These are phyloP conservation scores for Drosophila watanabei DNA, from an alignment of 1,140 invertebrate species.

Conservation along the genomic window DNA sequence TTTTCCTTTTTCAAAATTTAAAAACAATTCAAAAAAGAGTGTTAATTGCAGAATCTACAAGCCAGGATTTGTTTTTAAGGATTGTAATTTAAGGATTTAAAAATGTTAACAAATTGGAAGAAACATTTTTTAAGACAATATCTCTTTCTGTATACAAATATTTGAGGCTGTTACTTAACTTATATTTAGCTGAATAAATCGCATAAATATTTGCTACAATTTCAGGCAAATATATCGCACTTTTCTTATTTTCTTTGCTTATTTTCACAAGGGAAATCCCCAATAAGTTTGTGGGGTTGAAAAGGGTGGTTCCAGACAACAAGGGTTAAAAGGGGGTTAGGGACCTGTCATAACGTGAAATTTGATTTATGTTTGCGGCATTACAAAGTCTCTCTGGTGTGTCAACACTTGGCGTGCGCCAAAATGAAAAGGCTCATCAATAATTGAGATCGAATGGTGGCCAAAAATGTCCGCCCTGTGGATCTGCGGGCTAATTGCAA, in stretches of 20 bases:
- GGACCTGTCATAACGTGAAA: slow-evolving; percentile 7
- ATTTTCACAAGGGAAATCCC: background rate
- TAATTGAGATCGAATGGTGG: slow-evolving; percentile 32
- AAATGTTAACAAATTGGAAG: too few relatives aligned
- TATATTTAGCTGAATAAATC: background rate
- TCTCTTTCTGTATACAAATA: too few relatives aligned
- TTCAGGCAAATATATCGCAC: accelerated
- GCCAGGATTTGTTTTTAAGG: background rate
- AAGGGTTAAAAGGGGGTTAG: background rate
- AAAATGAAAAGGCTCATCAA: slow-evolving; percentile 40
- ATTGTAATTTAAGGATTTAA: too few relatives aligned
- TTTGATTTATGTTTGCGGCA: slow-evolving; percentile 41
- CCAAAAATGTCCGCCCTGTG: slow-evolving; percentile 28
- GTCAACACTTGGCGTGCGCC: slow-evolving; percentile 32
- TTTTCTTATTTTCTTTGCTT: background rate
- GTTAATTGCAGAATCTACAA: background rate
- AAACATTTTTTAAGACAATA: too few relatives aligned
- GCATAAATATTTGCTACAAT: background rate
- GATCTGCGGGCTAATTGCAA: slow-evolving; percentile 33
- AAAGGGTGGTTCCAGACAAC: too few relatives aligned
- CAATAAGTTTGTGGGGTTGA: background rate
- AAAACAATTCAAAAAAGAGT: background rate
- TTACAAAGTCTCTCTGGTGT: slow-evolving; percentile 31
- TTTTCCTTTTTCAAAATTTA: background rate
- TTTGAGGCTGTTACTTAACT: too few relatives aligned